phyloP scores from a whole-genome alignment of 2,797 vertebrate species.

The Amblyraja radiata region DNA sequence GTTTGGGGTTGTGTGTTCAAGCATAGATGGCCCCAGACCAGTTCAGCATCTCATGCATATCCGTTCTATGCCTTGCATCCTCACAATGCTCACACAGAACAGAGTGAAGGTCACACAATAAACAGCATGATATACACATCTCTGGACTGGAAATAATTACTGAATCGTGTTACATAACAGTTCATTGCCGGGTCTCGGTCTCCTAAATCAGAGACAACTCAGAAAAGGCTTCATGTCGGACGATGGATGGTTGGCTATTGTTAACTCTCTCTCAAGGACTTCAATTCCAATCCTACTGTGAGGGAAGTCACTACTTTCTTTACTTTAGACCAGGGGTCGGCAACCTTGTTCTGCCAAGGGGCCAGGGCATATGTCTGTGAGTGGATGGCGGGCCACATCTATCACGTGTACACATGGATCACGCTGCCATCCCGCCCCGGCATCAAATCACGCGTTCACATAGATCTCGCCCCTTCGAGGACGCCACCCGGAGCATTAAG shows the following conservation, averaged over 20 bases:
- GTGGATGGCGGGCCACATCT: no score
- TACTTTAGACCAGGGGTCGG: no score
- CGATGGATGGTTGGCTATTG: background rate
- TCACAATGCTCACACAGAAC: background rate
- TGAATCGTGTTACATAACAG: background rate
- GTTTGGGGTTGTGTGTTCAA: background rate
- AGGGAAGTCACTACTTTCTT: background rate
- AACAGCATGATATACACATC: background rate
- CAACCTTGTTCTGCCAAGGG: no score
- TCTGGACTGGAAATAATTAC: background rate
- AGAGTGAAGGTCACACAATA: background rate
- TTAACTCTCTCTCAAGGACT: background rate
- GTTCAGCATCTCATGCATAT: background rate
- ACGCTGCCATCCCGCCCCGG: no score
- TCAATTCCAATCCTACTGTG: background rate
- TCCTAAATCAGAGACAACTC: background rate
- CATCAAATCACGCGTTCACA: no score
- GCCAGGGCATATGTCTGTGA: no score
- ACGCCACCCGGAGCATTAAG: no score
- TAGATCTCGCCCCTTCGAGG: no score
- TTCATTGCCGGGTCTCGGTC: background rate
- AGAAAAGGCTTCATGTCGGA: background rate
- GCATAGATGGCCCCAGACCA: background rate
- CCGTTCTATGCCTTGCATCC: background rate
- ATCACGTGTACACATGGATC: no score